phyloP scores from a whole-genome alignment of 1,140 invertebrate species.

The Bombus sylvicola region DNA sequence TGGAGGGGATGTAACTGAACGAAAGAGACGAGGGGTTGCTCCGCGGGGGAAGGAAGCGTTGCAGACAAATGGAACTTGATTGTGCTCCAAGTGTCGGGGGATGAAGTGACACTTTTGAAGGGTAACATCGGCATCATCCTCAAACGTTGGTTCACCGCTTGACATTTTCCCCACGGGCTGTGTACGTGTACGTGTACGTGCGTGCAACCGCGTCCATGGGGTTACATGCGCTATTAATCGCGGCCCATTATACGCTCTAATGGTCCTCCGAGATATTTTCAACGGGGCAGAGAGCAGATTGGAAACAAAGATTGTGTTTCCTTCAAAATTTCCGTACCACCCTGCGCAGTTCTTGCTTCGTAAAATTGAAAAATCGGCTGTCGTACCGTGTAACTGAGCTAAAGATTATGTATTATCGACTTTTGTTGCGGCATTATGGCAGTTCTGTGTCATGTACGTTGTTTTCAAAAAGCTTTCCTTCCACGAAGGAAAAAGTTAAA shows the following conservation, averaged over 20 bases:
- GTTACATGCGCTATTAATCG: conserved; percentile 70
- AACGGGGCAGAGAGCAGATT: not conserved
- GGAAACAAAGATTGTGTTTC: not conserved
- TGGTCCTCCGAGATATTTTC: conserved; percentile 62
- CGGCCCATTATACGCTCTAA: conserved; percentile 67
- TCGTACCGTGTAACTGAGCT: too few relatives aligned
- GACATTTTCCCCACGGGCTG: conserved; percentile 64
- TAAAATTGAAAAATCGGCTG: too few relatives aligned
- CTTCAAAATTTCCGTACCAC: not conserved
- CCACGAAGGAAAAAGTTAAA: too few relatives aligned
- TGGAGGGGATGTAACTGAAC: conserved; percentile 46
- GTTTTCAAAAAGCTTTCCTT: too few relatives aligned
- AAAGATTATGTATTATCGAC: too few relatives aligned
- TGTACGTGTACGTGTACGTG: not conserved
- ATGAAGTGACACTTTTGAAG: conserved; percentile 68
- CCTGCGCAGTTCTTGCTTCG: not conserved
- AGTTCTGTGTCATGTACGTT: too few relatives aligned
- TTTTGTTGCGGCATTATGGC: too few relatives aligned
- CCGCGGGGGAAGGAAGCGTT: conserved; percentile 35
- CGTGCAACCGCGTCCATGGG: conserved; percentile 18
- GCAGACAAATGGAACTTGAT: conserved; percentile 67
- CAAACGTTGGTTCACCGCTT: conserved; percentile 69
- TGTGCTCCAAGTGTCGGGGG: conserved; percentile 64
- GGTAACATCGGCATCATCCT: conserved; percentile 68
- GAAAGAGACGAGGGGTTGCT: conserved; percentile 3